Evolutionary conservation across 1,140 invertebrate species (phyloP).

Genomic region (Scaptomyza montana): DNA sequence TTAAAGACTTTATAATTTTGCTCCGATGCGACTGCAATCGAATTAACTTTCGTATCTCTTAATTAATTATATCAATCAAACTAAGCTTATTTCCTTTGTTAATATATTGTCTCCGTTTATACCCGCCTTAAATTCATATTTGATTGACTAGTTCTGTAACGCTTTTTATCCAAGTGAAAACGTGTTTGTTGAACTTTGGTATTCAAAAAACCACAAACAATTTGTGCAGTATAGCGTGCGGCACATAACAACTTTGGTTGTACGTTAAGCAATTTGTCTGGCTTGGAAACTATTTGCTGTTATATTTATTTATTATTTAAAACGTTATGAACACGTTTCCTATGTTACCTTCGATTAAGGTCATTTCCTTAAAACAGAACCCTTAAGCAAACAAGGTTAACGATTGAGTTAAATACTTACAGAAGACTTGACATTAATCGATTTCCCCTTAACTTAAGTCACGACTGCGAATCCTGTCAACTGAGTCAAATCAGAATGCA

Average conservation of each 20-base stretch:
- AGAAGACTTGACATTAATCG: constrained; percentile 16
- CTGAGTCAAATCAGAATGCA: constrained; percentile 45
- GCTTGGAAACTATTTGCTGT: not conserved
- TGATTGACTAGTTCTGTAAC: not conserved
- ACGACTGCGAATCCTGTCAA: constrained; percentile 19
- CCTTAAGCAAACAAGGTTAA: constrained; percentile 26
- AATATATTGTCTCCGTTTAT: no score
- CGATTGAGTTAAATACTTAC: constrained; percentile 4
- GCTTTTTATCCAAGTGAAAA: not conserved
- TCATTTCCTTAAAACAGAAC: constrained; percentile 19
- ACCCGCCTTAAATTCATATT: no score
- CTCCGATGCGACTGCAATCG: no score
- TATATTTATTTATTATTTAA: constrained; percentile 60
- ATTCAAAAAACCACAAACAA: not conserved
- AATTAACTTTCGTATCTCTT: no score
- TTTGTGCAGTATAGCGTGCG: not conserved
- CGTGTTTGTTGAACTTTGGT: no score
- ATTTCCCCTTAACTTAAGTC: constrained; percentile 6
- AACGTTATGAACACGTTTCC: constrained; percentile 32
- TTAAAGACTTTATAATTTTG: no score
- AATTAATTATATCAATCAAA: no score
- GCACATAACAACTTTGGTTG: not conserved
- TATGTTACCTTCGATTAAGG: constrained; percentile 23
- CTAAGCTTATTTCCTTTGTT: no score
- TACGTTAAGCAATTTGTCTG: not conserved